These are phyloP conservation scores for Netelia virgata DNA, from an alignment of 2,888 invertebrate species.

Conservation along the genomic window DNA sequence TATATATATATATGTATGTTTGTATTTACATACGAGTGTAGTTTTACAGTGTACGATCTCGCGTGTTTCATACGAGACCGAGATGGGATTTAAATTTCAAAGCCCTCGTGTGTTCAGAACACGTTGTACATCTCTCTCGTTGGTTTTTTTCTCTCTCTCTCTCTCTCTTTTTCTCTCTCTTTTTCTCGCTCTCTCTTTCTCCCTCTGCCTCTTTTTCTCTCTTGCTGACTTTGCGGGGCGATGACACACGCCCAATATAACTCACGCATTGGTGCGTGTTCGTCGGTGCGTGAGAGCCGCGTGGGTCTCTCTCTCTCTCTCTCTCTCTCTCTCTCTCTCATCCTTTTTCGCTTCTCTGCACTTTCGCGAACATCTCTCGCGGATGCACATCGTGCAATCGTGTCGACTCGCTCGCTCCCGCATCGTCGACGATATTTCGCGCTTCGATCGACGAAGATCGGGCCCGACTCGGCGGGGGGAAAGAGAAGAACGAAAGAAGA, in stretches of 20 bases:
- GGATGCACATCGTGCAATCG: constrained; percentile 57
- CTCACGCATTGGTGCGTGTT: constrained; percentile 71
- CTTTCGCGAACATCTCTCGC: constrained; percentile 50
- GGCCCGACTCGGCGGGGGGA: constrained; percentile 28
- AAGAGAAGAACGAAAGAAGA: constrained; percentile 46
- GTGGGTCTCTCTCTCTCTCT: constrained; percentile 45
- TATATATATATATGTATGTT: not conserved
- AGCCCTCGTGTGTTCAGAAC: constrained; percentile 77
- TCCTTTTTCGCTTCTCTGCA: constrained; percentile 48
- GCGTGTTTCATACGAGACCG: constrained; percentile 33
- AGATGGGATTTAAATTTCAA: constrained; percentile 66
- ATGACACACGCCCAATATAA: constrained; percentile 82
- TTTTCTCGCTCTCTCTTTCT: not conserved
- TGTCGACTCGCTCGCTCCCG: not conserved
- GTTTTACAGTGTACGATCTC: constrained; percentile 21
- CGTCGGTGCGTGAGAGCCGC: constrained; percentile 66
- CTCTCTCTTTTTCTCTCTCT: not conserved
- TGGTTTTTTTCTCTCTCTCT: not conserved
- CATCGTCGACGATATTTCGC: constrained; percentile 31
- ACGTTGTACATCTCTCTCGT: constrained; percentile 72
- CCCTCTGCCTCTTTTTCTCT: constrained; percentile 14
- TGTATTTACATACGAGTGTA: constrained; percentile 1
- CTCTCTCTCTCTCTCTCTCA: constrained; percentile 13
- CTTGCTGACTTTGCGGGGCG: constrained; percentile 71
- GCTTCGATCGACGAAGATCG: constrained; percentile 58